Percentiles rank a stretch among this genome's conserved stretches.
phyloP scores from a whole-genome alignment of 2,113 vertebrate species.

The Mesembrinibis cayennensis region DNA sequence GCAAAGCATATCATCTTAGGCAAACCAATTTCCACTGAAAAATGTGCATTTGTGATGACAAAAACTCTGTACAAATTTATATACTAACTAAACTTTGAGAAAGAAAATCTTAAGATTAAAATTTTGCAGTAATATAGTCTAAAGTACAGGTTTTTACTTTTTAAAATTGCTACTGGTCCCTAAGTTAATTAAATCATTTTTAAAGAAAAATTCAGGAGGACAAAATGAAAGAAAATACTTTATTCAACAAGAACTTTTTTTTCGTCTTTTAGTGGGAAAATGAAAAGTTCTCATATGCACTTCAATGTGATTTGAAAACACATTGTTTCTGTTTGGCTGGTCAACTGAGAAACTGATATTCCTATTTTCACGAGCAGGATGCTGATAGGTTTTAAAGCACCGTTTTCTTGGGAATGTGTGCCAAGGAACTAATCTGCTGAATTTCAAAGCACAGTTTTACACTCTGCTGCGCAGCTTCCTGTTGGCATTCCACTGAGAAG shows the following conservation, averaged over 20 bases:
- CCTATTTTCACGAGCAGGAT: background rate
- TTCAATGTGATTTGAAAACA: background rate
- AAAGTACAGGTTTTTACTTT: background rate
- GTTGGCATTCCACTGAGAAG: background rate
- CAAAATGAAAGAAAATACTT: background rate
- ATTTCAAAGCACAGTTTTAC: background rate
- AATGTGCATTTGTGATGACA: background rate
- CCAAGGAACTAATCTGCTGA: background rate
- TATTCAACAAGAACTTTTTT: background rate
- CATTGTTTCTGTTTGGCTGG: background rate
- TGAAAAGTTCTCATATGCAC: background rate
- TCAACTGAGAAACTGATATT: background rate
- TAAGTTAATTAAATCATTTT: background rate
- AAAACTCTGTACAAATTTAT: background rate
- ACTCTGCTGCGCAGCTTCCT: background rate
- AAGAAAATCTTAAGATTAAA: background rate
- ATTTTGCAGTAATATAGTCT: background rate
- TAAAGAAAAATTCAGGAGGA: background rate
- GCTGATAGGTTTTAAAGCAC: background rate
- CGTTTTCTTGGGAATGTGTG: background rate
- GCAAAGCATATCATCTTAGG: background rate
- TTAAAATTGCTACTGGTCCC: background rate
- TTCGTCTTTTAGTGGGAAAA: background rate
- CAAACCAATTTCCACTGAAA: background rate
- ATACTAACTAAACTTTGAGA: background rate